phyloP scores from a whole-genome alignment of 2,797 vertebrate genomes.

The Hydrocynus forskahlii region DNA sequence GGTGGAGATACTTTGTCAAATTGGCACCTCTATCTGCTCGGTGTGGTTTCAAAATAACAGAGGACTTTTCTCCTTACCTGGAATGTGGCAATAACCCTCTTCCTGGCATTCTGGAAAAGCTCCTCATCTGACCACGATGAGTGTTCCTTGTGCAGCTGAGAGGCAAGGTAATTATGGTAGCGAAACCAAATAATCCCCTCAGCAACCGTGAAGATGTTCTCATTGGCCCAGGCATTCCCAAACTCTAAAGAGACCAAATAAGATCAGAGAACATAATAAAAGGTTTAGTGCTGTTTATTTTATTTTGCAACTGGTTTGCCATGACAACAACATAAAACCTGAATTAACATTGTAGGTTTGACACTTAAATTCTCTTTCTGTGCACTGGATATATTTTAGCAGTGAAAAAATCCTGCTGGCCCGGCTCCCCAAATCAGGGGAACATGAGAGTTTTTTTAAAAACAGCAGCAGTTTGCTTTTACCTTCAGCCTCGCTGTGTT shows the following conservation, averaged over 20 bases:
- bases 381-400: background rate
- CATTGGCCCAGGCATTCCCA: conserved; percentile 91
- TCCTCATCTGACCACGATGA: conserved; percentile 89
- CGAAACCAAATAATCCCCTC: conserved; percentile 92
- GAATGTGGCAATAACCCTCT: conserved; percentile 88
- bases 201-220: conserved; percentile 89
- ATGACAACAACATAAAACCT: too few species aligned
- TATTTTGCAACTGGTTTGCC: background rate
- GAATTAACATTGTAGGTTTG: background rate
- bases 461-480: background rate
- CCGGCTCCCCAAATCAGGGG: background rate
- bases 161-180: conserved; percentile 91
- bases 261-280: background rate
- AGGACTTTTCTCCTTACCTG: conserved; percentile 83
- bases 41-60: conserved; percentile 62
- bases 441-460: background rate
- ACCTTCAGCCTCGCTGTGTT: background rate
- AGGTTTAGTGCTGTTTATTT: conserved; percentile 12
- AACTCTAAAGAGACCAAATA: conserved; percentile 78
- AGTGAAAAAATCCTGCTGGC: background rate
- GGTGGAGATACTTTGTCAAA: conserved; percentile 44
- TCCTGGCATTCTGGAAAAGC: conserved; percentile 93
- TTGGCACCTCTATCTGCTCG: conserved; percentile 29
- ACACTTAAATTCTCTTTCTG: background rate
- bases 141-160: conserved; percentile 72